Conservation (phyloP, 2,113 vertebrate genomes). For the Mesitornis unicolor region DNA sequence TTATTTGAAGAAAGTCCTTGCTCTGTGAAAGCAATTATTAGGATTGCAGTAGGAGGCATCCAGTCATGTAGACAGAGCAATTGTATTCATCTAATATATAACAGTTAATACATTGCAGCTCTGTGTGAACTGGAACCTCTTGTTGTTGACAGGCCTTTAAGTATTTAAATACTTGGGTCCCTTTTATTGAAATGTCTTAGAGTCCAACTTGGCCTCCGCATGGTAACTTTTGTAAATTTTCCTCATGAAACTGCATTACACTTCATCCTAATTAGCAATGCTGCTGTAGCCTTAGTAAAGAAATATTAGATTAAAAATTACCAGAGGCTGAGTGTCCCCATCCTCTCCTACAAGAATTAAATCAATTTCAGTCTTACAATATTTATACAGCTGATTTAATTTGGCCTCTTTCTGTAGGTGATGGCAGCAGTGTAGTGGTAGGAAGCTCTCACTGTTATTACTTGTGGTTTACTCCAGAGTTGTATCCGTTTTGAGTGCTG, state of each 20-base stretch:
- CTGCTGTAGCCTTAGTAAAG: background rate
- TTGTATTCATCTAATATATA: background rate
- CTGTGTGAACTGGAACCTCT: background rate
- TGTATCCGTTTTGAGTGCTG: background rate
- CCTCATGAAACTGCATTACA: conserved; percentile 10
- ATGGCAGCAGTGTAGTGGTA: background rate
- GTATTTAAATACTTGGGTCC: conserved; percentile 21
- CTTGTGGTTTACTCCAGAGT: background rate
- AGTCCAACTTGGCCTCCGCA: background rate
- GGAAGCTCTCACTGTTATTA: background rate
- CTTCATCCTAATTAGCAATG: conserved; percentile 32
- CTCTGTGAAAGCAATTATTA: background rate
- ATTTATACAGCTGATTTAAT: conserved; percentile 5
- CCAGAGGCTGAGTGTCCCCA: background rate
- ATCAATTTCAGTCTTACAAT: background rate
- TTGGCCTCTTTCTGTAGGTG: background rate
- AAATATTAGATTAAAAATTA: background rate
- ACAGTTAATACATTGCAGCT: background rate
- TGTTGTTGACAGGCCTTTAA: conserved; percentile 4
- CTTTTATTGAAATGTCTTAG: background rate
- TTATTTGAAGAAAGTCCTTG: background rate
- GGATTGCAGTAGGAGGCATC: background rate
- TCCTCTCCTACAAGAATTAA: conserved; percentile 27
- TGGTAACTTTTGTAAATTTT: conserved; percentile 8
- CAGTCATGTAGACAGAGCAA: background rate